phyloP scores from a whole-genome alignment of 2,888 invertebrate genomes.

The Ellobium chinense region DNA sequence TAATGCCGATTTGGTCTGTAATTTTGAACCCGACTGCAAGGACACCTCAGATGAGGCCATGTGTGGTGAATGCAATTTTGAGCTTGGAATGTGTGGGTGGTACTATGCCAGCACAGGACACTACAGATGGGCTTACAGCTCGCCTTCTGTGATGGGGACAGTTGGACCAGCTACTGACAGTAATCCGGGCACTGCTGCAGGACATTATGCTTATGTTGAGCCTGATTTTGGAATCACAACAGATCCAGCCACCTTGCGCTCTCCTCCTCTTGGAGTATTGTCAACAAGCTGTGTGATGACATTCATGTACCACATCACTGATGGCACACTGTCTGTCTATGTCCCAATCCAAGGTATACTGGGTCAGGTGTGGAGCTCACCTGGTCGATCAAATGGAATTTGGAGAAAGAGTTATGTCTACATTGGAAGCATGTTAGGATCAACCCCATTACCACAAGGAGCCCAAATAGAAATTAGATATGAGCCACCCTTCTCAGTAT shows the following conservation, averaged over 20 bases:
- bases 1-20: slow-evolving; percentile 60
- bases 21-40: slow-evolving; percentile 63
- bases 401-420: slow-evolving; percentile 35
- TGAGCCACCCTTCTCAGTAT: slow-evolving; percentile 1
- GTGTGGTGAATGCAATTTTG: slow-evolving; percentile 75
- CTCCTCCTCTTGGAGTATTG: slow-evolving; percentile 50
- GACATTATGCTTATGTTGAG: slow-evolving; percentile 69
- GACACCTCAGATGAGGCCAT: slow-evolving; percentile 69
- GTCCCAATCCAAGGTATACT: slow-evolving; percentile 13
- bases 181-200: slow-evolving; percentile 63
- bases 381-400: neutral
- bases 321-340: slow-evolving; percentile 49
- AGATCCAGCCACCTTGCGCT: slow-evolving; percentile 65
- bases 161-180: slow-evolving; percentile 64
- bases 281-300: slow-evolving; percentile 64
- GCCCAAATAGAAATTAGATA: slow-evolving; percentile 34
- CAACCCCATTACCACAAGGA: slow-evolving; percentile 14
- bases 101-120: slow-evolving; percentile 65
- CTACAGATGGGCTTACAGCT: slow-evolving; percentile 64
- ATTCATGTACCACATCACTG: slow-evolving; percentile 77
- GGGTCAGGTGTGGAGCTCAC: slow-evolving; percentile 22
- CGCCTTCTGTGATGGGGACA: slow-evolving; percentile 50
- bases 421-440: slow-evolving; percentile 6
- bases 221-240: slow-evolving; percentile 58
- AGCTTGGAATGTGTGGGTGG: slow-evolving; percentile 69